Evolutionary conservation across 1,140 invertebrate species (phyloP), one percentile per base, ranked within the genome.

Genomic region (Cheumatopsyche charites): DNA sequence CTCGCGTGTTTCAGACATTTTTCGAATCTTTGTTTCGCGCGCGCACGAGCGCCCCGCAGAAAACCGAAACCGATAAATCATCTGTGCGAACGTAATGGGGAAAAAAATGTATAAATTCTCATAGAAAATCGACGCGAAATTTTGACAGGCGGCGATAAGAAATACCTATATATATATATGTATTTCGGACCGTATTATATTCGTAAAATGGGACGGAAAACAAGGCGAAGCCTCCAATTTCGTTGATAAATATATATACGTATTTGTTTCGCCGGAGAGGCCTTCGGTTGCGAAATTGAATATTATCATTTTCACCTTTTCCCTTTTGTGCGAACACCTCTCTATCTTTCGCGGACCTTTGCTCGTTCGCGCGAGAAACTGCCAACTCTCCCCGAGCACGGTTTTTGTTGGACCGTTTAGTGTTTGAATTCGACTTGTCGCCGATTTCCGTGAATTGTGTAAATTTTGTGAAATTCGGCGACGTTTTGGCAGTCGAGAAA

Each of bases 301-400:
- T 52, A 52, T 52, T 52, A 52, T 52, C 47, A 19, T 52, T 52
- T 52, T 52, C 47, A 52, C 47, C 47, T 52, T 52, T 52, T 15
- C 47, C 19, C 47, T 52, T 52, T 52, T 17, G 15, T 19, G 47
- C 15, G 47, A 52, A 52, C n/a, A 52, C 47, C 47, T 52, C 19
- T 52, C n/a, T 52, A 52, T 52, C 19, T 13, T 52, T 52, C 19
- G n/a, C 6, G 15, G 19, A 36, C 29, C 15, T 52, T 52, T 52
- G 15, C 47, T 52, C 47, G 47, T 12, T 47, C 43, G 43, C 2
- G 43, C 43, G 43, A 47, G 11, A 4, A 47, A 47, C 43, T 9
- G 19, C 19, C 1, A 17, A 52, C 15, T 17, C n/a, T 52, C 15
- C 15, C 47, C 47, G n/a, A 7, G n/a, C 29, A 36, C 29, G 29